A percentile compares a stretch with the other conserved stretches of the same genome.
These are phyloP conservation scores for Synanthedon vespiformis DNA, from an alignment of 2,888 invertebrate genomes.

Conservation along the genomic window DNA sequence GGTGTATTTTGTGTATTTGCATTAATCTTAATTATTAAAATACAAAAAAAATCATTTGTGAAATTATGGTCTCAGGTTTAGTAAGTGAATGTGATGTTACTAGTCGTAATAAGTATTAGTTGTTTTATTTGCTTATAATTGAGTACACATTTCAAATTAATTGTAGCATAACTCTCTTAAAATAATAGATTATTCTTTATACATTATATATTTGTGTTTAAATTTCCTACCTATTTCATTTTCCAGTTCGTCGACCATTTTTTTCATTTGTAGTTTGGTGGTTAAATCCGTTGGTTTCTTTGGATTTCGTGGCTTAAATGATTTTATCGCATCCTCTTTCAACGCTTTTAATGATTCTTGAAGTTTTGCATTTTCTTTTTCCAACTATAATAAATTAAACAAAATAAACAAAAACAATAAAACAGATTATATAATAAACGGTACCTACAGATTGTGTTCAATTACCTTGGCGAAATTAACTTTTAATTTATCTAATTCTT, in stretches of 20 bases:
- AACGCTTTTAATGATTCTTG: constrained; percentile 75
- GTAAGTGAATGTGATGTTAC: too few relatives aligned
- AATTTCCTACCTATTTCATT: constrained; percentile 78
- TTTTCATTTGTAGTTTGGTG: constrained; percentile 80
- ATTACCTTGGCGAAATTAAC: constrained; percentile 55
- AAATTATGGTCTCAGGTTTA: not conserved
- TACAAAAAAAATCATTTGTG: not conserved
- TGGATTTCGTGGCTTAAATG: constrained; percentile 76
- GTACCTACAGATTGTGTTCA: not conserved
- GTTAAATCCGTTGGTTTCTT: constrained; percentile 80
- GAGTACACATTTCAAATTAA: not conserved
- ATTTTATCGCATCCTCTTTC: constrained; percentile 74
- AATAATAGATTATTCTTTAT: too few relatives aligned
- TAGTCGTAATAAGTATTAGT: too few relatives aligned
- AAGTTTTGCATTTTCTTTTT: constrained; percentile 75
- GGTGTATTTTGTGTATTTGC: too few relatives aligned
- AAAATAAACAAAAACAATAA: not conserved
- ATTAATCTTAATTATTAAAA: not conserved
- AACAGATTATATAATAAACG: not conserved
- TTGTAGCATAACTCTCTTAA: not conserved
- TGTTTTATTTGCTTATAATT: too few relatives aligned
- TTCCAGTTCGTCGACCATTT: constrained; percentile 88
- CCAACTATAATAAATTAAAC: constrained; percentile 40
- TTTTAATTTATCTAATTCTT: constrained; percentile 70
- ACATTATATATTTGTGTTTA: too few relatives aligned